Conservation (phyloP, 2,113 vertebrate genomes). For the Hyperoodon ampullatus region DNA sequence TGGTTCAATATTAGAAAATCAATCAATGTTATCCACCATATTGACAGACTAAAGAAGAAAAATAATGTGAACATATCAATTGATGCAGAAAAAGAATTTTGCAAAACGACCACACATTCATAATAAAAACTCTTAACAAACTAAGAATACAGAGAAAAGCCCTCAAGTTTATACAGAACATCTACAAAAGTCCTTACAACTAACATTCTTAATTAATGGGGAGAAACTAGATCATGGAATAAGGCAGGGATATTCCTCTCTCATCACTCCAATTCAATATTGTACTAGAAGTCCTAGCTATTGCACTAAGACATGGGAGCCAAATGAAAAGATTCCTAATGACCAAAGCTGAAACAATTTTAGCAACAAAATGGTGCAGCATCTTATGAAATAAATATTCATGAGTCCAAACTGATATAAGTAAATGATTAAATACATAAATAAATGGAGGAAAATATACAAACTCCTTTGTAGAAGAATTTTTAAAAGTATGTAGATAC, state of each 20-base stretch:
- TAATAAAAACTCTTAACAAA: background rate
- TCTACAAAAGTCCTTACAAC: background rate
- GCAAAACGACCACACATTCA: background rate
- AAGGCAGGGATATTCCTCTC: background rate
- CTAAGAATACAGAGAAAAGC: background rate
- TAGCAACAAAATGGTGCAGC: background rate
- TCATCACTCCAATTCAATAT: background rate
- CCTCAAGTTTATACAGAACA: background rate
- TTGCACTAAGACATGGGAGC: background rate
- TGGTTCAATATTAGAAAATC: background rate
- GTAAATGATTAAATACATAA: background rate
- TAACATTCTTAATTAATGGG: background rate
- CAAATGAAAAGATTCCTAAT: background rate
- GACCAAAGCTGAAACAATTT: background rate
- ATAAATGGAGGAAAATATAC: background rate
- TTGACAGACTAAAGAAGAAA: background rate
- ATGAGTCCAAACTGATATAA: background rate
- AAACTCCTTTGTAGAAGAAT: background rate
- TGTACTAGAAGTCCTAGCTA: background rate
- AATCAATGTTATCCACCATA: background rate
- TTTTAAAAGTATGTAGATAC: background rate
- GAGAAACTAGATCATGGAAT: background rate
- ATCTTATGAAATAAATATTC: background rate
- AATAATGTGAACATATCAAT: background rate
- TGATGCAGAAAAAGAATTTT: background rate